Evolutionary conservation across 2,113 vertebrate species (phyloP).

Genomic region (Pedetes capensis): DNA sequence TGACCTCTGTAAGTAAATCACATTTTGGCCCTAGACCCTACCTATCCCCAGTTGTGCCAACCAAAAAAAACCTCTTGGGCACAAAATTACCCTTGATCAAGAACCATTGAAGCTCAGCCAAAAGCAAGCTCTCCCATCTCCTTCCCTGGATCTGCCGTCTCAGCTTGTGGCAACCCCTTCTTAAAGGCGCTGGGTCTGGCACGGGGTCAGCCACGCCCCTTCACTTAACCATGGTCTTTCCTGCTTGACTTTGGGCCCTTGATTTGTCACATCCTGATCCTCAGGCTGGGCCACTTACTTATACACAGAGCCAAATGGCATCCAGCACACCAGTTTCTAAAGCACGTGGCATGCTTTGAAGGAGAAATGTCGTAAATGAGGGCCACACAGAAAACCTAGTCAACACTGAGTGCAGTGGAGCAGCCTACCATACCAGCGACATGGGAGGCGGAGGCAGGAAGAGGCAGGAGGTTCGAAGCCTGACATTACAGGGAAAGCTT

Average conservation of each 20-base stretch:
- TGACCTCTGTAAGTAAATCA: not conserved
- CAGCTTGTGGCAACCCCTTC: not conserved
- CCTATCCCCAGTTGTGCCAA: not conserved
- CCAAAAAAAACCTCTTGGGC: not conserved
- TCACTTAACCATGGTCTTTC: not conserved
- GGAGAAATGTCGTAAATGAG: not conserved
- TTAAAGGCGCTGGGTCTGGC: not conserved
- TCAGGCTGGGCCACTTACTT: too few species aligned
- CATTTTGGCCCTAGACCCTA: not conserved
- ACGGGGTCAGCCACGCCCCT: rapidly evolving
- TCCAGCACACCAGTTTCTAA: not conserved
- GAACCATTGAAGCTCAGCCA: not conserved
- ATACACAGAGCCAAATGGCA: not conserved
- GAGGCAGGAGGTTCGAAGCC: too few species aligned
- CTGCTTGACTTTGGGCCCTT: not conserved
- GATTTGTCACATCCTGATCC: not conserved
- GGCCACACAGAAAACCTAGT: not conserved
- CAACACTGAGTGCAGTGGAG: too few species aligned
- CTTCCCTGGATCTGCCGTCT: not conserved
- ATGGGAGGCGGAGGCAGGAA: too few species aligned
- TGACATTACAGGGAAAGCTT: not conserved
- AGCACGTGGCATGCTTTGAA: not conserved
- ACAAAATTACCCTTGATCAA: not conserved
- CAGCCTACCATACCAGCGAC: too few species aligned
- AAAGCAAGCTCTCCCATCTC: not conserved